Evolutionary conservation across 2,888 invertebrate genomes (phyloP).

Genomic region (Euplagia quadripunctaria): DNA sequence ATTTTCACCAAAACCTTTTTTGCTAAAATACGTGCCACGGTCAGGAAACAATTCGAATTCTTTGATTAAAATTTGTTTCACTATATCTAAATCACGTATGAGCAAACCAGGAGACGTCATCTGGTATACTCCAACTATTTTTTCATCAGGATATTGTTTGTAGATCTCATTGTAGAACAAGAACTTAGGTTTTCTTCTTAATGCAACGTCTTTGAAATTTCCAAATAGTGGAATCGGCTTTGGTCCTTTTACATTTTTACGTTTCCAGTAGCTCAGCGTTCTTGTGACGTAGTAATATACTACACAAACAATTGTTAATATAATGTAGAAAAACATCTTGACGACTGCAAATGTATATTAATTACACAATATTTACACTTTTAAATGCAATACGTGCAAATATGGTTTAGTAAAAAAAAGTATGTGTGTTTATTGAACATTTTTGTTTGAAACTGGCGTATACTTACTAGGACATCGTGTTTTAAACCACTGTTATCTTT

Average conservation of each 20-base stretch:
- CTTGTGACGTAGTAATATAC: conserved; percentile 6
- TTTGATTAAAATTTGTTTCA: conserved; percentile 67
- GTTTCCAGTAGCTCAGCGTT: conserved; percentile 3
- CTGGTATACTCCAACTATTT: conserved; percentile 65
- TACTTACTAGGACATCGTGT: background rate
- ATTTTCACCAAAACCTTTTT: conserved; percentile 62
- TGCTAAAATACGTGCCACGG: conserved; percentile 61
- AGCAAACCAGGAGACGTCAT: conserved; percentile 62
- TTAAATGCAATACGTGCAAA: background rate
- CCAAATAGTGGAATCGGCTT: conserved; percentile 57
- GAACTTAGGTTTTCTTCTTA: conserved; percentile 53
- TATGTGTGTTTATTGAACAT: background rate
- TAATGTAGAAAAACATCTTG: background rate
- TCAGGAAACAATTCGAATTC: conserved; percentile 67
- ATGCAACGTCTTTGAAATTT: conserved; percentile 51
- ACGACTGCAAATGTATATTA: background rate
- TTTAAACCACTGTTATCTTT: background rate
- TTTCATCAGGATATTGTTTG: conserved; percentile 63
- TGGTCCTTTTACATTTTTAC: conserved; percentile 49
- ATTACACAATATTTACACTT: background rate
- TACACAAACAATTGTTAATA: background rate
- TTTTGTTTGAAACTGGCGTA: background rate
- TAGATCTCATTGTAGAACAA: conserved; percentile 61
- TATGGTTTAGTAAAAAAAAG: background rate
- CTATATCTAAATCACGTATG: conserved; percentile 66